Evolutionary conservation across 2,113 vertebrate genomes (phyloP).

Genomic region (Sinosuthora webbiana): DNA sequence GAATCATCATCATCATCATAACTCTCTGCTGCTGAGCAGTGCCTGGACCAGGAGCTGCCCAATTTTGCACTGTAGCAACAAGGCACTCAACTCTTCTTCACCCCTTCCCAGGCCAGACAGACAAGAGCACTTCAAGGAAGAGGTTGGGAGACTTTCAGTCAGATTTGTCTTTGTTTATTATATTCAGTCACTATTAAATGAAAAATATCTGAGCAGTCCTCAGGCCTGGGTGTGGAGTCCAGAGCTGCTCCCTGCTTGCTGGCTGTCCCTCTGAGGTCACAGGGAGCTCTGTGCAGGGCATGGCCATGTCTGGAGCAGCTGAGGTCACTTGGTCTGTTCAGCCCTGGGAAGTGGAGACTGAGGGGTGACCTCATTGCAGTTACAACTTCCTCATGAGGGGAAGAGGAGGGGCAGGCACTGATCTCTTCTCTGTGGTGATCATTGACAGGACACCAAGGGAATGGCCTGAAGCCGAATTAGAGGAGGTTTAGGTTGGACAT

Average conservation of each 20-base stretch:
- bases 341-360: neutral
- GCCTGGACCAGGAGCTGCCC: neutral
- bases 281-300: neutral
- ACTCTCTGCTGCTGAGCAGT: neutral
- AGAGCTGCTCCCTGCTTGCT: neutral
- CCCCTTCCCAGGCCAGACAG: neutral
- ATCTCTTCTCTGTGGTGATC: neutral
- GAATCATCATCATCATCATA: neutral
- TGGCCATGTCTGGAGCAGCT: neutral
- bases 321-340: neutral
- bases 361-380: neutral
- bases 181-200: neutral
- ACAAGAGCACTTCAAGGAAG: neutral
- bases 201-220: neutral
- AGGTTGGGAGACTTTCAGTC: neutral
- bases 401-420: neutral
- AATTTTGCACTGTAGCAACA: neutral
- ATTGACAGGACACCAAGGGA: accelerated
- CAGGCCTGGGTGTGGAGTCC: neutral
- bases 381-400: neutral
- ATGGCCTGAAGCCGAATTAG: accelerated
- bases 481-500: neutral
- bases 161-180: neutral
- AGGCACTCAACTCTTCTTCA: neutral
- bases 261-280: neutral